Percentiles rank a stretch among this genome's conserved stretches.
Evolutionary conservation across 1,140 invertebrate genomes (phyloP).

Genomic region (Drosophila suzukii): DNA sequence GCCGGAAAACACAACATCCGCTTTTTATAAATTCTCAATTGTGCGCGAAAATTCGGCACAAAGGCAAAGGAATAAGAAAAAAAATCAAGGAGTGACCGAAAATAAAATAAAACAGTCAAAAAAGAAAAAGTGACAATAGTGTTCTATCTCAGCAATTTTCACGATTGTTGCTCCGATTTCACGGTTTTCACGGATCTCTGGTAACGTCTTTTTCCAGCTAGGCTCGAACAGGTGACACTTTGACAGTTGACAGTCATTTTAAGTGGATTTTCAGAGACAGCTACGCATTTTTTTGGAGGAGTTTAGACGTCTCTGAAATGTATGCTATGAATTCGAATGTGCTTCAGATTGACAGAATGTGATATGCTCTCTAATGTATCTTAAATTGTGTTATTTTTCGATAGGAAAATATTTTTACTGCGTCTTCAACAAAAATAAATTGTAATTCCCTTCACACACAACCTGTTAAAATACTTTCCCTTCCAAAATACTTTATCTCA

Average conservation of each 20-base stretch:
- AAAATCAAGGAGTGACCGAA: constrained; percentile 16
- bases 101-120: background rate
- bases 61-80: constrained; percentile 6
- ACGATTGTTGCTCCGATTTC: constrained; percentile 52
- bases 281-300: constrained; percentile 41
- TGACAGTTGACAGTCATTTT: constrained; percentile 69
- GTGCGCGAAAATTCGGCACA: constrained; percentile 45
- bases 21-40: constrained; percentile 77
- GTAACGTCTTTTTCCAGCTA: constrained; percentile 18
- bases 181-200: constrained; percentile 24
- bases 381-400: background rate
- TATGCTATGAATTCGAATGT: constrained; percentile 40
- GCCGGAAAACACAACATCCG: constrained; percentile 78
- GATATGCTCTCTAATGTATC: background rate
- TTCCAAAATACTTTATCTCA: background rate
- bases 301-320: constrained; percentile 15
- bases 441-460: background rate
- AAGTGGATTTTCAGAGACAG: constrained; percentile 73
- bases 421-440: background rate
- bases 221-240: constrained; percentile 67
- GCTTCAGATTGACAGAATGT: constrained; percentile 14
- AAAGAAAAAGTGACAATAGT: constrained; percentile 42
- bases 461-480: background rate
- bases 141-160: constrained; percentile 59
- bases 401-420: background rate